Base-by-base conservation (phyloP, 2,797 vertebrate species). In the Coregonus suidteri region DNA sequence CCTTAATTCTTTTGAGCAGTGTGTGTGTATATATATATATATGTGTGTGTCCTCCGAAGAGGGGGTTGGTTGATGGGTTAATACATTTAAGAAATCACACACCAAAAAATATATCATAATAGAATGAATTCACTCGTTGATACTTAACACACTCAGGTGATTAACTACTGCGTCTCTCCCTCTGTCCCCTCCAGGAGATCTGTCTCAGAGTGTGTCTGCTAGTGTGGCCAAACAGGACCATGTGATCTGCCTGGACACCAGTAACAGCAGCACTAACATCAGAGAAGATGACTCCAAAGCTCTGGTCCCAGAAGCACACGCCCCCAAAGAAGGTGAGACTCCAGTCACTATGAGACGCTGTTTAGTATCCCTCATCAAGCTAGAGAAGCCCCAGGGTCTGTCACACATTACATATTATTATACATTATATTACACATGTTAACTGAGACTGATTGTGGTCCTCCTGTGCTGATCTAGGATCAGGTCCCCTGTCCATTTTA, bases 181-280 rank as follows among this genome's bases (percentile, higher is more conserved):
- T 47, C 18, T 73, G 30, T 34, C 6, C 18, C 35, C 31, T 83
- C 14, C 86, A 97, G 96, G 93, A 53, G 94, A 97, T 56, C 93
- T 94, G 34, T 85, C 95, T 56, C 95, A 94, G 69, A 91, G 93
- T 31, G 90, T 91, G 84, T 31, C 64, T 13, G 14, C 73, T 78
- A 11, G 87, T 73, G 54, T 94, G 93, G 76, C 93, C 92, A 4
- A 81, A 90, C 85, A 91, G 91, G 59, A 62, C 4, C 87, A 94
- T 83, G 93, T 95, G 59, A 94, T 96, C 87, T 94, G 95, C 85
- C 88, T 96, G 81, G 93, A 97, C 86, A 95, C 95, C 78, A 93
- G 89, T 79, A 95, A 56, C 66, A 83, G 85, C 75, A 81, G 78
- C 69, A 20, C 37, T 77, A 79, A 81, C 18, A 34, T 85, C 79